A percentile compares a stretch with the other conserved stretches of the same genome.
phyloP scores from a whole-genome alignment of 2,888 invertebrate species.

The Chaetoderma sp. region DNA sequence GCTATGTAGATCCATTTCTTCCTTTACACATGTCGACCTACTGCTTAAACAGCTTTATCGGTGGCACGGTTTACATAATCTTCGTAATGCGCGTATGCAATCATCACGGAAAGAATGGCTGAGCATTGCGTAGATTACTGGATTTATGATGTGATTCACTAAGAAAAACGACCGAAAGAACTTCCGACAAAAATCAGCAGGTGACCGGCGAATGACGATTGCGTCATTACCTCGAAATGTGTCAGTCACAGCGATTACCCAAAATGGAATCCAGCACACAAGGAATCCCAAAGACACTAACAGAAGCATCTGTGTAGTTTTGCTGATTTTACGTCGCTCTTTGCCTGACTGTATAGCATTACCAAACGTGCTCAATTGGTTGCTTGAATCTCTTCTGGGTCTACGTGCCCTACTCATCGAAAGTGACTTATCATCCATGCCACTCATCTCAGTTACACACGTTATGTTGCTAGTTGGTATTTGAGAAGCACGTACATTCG shows the following conservation, averaged over 20 bases:
- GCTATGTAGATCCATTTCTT: too few species aligned
- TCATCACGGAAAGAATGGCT: constrained; percentile 37
- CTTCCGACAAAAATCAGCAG: constrained; percentile 14
- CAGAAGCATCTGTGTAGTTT: constrained; percentile 41
- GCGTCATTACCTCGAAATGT: constrained; percentile 7
- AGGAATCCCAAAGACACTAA: constrained; percentile 40
- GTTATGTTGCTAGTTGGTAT: neutral
- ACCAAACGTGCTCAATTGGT: neutral
- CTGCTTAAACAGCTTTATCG: too few species aligned
- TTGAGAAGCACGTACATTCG: neutral
- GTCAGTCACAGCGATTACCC: constrained; percentile 6
- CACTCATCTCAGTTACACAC: too few species aligned
- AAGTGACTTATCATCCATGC: too few species aligned
- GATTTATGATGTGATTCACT: constrained; percentile 41
- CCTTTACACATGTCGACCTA: too few species aligned
- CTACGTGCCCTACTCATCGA: too few species aligned
- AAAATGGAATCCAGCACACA: constrained; percentile 42
- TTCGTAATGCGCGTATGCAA: constrained; percentile 1
- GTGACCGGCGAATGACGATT: constrained; percentile 9
- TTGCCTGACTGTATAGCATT: neutral
- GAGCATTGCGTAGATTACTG: constrained; percentile 38
- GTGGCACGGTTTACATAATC: too few species aligned
- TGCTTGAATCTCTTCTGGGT: too few species aligned
- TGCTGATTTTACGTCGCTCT: constrained; percentile 16
- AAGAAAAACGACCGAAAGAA: constrained; percentile 39